Conservation (phyloP, 2,797 vertebrate genomes). For the Chanos chanos region DNA sequence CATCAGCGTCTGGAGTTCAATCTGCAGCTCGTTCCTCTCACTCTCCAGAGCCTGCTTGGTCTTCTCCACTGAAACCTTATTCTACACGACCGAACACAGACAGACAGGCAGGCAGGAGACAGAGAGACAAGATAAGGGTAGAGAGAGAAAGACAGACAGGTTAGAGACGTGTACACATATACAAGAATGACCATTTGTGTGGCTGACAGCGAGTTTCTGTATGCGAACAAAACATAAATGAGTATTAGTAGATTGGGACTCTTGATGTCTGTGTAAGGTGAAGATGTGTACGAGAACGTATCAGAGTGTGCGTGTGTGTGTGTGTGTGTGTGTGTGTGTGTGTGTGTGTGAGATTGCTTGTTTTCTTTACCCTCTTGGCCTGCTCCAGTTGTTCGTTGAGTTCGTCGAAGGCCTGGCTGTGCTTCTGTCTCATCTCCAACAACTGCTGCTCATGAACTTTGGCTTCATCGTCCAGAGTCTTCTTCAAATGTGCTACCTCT, state of each 20-base stretch:
- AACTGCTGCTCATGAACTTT: slow-evolving; percentile 86
- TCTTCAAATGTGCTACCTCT: slow-evolving; percentile 91
- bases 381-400: slow-evolving; percentile 96
- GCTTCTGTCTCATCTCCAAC: slow-evolving; percentile 90
- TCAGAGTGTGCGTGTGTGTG: neutral
- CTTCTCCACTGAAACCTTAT: slow-evolving; percentile 93
- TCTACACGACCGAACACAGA: slow-evolving; percentile 61
- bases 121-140: neutral
- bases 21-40: slow-evolving; percentile 86
- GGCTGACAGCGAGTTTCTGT: too few relatives aligned
- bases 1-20: slow-evolving; percentile 86
- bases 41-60: slow-evolving; percentile 91
- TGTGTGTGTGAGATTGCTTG: neutral
- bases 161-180: neutral
- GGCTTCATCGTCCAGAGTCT: slow-evolving; percentile 87
- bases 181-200: too few relatives aligned
- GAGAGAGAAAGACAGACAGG: neutral
- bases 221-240: too few relatives aligned
- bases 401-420: slow-evolving; percentile 89
- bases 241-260: too few relatives aligned
- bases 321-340: neutral
- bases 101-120: neutral
- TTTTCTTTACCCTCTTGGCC: slow-evolving; percentile 82
- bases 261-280: neutral
- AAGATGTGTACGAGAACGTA: neutral